Conservation (phyloP, 1,140 invertebrate species). For the Zelostemma sp. region DNA sequence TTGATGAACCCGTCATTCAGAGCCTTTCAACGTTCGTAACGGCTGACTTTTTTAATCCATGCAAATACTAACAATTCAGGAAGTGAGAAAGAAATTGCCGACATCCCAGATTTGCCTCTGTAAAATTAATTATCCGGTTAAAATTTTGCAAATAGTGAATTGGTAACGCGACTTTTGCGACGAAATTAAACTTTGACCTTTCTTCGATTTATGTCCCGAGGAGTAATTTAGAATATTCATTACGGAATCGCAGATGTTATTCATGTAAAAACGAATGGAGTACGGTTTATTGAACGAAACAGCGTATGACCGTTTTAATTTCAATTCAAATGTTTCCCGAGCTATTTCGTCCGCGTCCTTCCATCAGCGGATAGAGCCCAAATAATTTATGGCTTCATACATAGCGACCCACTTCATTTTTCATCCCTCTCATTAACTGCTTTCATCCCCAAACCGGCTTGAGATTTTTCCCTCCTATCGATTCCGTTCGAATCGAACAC, state of each 20-base stretch:
- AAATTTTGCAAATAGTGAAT: no score
- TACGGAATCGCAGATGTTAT: background rate
- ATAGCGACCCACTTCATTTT: slow-evolving; percentile 16
- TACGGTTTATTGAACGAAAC: background rate
- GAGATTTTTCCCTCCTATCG: slow-evolving; percentile 4
- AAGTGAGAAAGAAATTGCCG: no score
- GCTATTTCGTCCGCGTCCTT: slow-evolving; percentile 2
- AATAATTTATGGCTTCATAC: slow-evolving; percentile 14
- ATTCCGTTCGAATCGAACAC: background rate
- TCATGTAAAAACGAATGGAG: background rate
- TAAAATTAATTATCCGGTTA: no score
- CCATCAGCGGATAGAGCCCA: background rate
- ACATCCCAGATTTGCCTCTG: no score
- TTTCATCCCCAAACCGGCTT: slow-evolving; percentile 2
- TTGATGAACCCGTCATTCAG: background rate
- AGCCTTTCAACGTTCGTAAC: background rate
- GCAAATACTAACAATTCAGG: no score
- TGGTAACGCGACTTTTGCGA: no score
- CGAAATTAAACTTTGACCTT: no score
- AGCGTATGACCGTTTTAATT: slow-evolving; percentile 9
- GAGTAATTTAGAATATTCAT: no score
- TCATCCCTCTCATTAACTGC: background rate
- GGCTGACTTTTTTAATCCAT: background rate
- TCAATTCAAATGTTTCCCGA: slow-evolving; percentile 19
- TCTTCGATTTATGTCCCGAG: no score